Conservation (phyloP, 2,888 invertebrate genomes). For the Acanthosoma haemorrhoidale region DNA sequence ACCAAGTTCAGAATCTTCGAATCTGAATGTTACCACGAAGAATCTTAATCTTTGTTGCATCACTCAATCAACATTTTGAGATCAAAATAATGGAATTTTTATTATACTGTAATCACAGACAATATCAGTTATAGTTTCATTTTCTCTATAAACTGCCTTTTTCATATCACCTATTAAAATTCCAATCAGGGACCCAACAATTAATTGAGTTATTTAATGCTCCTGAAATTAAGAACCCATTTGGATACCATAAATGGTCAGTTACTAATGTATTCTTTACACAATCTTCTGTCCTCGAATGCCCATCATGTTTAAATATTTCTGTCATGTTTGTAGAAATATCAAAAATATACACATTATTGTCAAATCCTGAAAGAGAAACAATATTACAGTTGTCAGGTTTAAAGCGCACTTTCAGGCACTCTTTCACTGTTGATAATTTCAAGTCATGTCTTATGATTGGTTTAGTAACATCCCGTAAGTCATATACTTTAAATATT, state of each 20-base stretch:
- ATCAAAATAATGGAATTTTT: no score
- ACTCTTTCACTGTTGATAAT: background rate
- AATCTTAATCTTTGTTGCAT: no score
- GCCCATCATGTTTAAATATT: constrained; percentile 34
- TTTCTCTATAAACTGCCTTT: background rate
- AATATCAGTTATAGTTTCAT: no score
- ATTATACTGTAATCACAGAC: no score
- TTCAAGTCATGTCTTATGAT: background rate
- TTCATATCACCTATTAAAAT: background rate
- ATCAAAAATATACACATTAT: constrained; percentile 16
- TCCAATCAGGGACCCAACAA: constrained; percentile 29
- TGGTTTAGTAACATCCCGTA: background rate
- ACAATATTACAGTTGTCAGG: background rate
- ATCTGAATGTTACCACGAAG: no score
- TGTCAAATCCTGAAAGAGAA: constrained; percentile 21
- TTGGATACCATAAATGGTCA: constrained; percentile 34
- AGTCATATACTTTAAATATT: constrained; percentile 4
- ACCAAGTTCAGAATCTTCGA: no score
- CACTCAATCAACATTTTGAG: no score
- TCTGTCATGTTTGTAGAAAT: background rate
- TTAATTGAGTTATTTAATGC: constrained; percentile 33
- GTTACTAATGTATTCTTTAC: background rate
- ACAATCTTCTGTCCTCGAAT: constrained; percentile 30
- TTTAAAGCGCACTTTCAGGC: background rate
- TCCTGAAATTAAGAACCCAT: constrained; percentile 30